phyloP scores from a whole-genome alignment of 2,113 vertebrate genomes.

The Tautogolabrus adspersus region DNA sequence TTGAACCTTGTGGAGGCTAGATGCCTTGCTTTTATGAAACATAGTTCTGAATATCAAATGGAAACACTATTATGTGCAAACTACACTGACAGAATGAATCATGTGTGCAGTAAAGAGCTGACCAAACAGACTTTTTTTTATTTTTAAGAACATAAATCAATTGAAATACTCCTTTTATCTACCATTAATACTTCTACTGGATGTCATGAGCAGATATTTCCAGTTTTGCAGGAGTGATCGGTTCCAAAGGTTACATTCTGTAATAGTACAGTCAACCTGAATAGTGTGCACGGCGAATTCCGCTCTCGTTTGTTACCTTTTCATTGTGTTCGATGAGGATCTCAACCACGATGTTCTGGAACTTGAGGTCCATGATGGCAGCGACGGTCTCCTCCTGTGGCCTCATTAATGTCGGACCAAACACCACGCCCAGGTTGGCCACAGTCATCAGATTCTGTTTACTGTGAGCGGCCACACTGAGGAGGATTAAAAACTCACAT shows the following conservation, averaged over 20 bases:
- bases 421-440: slow-evolving; percentile 97
- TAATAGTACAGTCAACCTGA: neutral
- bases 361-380: slow-evolving; percentile 98
- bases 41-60: slow-evolving; percentile 8
- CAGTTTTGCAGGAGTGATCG: neutral
- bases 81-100: slow-evolving; percentile 10
- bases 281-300: neutral
- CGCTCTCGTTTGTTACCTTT: slow-evolving; percentile 84
- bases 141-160: neutral
- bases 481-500: slow-evolving; percentile 34
- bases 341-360: slow-evolving; percentile 98
- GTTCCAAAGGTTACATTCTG: slow-evolving; percentile 1
- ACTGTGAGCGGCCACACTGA: slow-evolving; percentile 92
- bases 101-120: neutral
- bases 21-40: neutral
- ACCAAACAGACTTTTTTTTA: too few relatives aligned
- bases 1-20: slow-evolving; percentile 15
- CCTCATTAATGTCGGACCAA: slow-evolving; percentile 97
- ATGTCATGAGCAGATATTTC: neutral
- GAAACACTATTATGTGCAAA: slow-evolving; percentile 28
- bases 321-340: slow-evolving; percentile 96
- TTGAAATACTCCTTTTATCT: too few relatives aligned
- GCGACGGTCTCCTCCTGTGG: slow-evolving; percentile 97
- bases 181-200: neutral
- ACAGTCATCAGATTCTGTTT: slow-evolving; percentile 97